Evolutionary conservation across 1,140 invertebrate species (phyloP), one percentile per base, ranked within the genome.

Genomic region (Aphelinus certus): DNA sequence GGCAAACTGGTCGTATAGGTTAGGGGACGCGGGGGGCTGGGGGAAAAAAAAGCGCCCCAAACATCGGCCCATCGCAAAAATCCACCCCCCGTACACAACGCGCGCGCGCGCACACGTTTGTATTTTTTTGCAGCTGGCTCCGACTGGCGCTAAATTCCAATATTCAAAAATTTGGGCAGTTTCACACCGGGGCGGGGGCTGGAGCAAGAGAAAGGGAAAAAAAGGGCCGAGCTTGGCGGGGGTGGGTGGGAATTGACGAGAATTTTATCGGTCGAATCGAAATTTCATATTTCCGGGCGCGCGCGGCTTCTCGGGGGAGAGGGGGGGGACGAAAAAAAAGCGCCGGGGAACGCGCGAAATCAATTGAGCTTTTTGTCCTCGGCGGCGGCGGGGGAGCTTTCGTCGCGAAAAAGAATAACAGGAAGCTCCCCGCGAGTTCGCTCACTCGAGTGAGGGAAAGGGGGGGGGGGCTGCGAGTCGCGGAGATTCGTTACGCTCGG

Each of bases 281-380:
- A 71, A 68, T 75, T 68, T 61, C 73, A 69, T 68, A 67, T 64
- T 70, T 70, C 74, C 66, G 51, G 47, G 47, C 10, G 26, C 43
- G 53, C 45, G 26, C 70, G 67, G 55, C 26, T 68, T 68, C 74
- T 60, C 47, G 42, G 48, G 7, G 43, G 7, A 43, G 10, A 4
- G 53, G 69, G 53, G 51, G 43, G 66, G 68, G 58, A 64, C 69
- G 51, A 77, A 80, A 77, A 78, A 78, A 76, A 79, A 76, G 51
- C 51, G 4, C 51, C 9, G 4, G 51, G 51, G 4, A 9, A 53
- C 26, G 51, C 56, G 26, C 48, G 51, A 53, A 72, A 72, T 72
- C 61, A 72, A 72, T 72, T 72, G 61, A 65, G 62, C 70, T 65
- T 72, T 72, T 72, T 72, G 70, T 57, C 61, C 53, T 53, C 51